Base-by-base conservation (phyloP, 1,140 invertebrate genomes). In the Caerostris darwini region DNA sequence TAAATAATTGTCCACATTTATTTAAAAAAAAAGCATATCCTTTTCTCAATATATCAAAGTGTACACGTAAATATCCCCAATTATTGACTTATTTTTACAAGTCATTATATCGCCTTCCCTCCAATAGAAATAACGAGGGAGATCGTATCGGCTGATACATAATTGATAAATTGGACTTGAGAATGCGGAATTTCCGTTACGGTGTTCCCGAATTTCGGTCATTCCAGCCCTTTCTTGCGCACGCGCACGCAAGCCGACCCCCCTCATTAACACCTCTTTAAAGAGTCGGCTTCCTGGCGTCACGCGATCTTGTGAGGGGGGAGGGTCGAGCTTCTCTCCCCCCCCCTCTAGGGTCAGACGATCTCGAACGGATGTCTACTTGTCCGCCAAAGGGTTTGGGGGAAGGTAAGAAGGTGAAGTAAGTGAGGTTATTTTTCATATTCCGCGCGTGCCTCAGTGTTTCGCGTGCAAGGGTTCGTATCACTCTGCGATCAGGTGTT, bases 151-250 rank as follows among this genome's bases (percentile, higher is more conserved):
- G n/a, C n/a, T 5, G 61, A 67, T 67, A 17, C 61, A 3, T 67
- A 50, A 77, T 50, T 50, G 71, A 77, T 77, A 77, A 12, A 50
- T 50, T 7, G 34, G 3, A 12, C 19, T 14, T 53, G 34, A 50
- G 71, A 77, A 77, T 77, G 71, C 71, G 71, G 71, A 77, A 77
- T 77, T 77, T 77, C 71, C 71, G 71, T 77, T 53, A 77, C 12
- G 50, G 6, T 50, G 12, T 14, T 5, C 17, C 14, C 12, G 5
- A 64, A 64, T 64, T 64, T 64, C 50, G 71, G 71, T 77, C 71
- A 77, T 53, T 77, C 12, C 71, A 8, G 71, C 10, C 71, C 10
- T 34, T 53, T 7, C 5, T 14, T 67, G 61, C 61, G 61, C 61
- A 67, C 61, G 61, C 61, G 61, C 50, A 12, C 34, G 10, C 71